Conservation (phyloP, 1,140 invertebrate genomes). For the Ceratina australensis region DNA sequence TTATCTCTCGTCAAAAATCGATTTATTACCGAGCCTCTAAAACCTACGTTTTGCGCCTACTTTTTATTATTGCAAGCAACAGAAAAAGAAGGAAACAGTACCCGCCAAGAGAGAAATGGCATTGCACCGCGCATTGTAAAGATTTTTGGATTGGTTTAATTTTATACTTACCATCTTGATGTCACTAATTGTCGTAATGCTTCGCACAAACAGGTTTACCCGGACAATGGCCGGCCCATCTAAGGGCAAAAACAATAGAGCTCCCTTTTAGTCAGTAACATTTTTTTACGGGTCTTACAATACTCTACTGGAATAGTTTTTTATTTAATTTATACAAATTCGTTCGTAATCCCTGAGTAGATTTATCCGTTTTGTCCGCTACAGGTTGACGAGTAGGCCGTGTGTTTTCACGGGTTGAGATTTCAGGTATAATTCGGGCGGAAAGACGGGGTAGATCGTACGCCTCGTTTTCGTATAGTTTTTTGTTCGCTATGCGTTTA, state of each 20-base stretch:
- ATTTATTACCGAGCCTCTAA: slow-evolving; percentile 51
- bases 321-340: not conserved
- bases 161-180: slow-evolving; percentile 96
- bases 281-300: slow-evolving; percentile 59
- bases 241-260: slow-evolving; percentile 83
- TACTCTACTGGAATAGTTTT: slow-evolving; percentile 56
- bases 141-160: slow-evolving; percentile 59
- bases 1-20: not conserved
- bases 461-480: no score
- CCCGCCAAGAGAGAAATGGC: slow-evolving; percentile 65
- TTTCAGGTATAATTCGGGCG: not conserved
- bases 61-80: slow-evolving; percentile 62
- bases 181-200: slow-evolving; percentile 98
- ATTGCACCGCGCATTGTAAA: slow-evolving; percentile 54
- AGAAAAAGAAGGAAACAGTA: slow-evolving; percentile 62
- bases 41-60: slow-evolving; percentile 68
- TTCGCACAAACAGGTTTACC: slow-evolving; percentile 98
- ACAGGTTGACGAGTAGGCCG: not conserved
- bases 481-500: not conserved
- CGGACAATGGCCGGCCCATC: slow-evolving; percentile 95
- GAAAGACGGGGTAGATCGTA: not conserved
- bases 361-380: not conserved
- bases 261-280: slow-evolving; percentile 74
- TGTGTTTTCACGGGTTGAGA: not conserved
- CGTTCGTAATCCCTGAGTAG: not conserved